phyloP scores from a whole-genome alignment of 1,140 invertebrate genomes.

The Grapholita molesta region DNA sequence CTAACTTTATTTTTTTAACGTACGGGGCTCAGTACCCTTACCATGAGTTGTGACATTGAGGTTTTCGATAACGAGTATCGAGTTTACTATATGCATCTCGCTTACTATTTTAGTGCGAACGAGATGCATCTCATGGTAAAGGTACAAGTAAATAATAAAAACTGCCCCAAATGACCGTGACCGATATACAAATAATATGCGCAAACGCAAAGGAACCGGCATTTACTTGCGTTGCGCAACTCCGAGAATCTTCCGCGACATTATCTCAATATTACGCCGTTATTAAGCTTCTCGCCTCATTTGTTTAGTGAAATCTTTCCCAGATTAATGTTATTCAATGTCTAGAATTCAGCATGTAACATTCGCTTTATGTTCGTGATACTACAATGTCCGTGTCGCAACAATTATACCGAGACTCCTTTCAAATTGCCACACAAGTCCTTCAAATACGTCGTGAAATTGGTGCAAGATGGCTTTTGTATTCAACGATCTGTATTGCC shows the following conservation, averaged over 20 bases:
- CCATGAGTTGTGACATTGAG: no score
- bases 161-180: background rate
- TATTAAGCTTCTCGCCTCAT: slow-evolving; percentile 8
- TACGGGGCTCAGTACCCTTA: no score
- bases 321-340: background rate
- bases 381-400: background rate
- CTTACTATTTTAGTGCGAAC: no score
- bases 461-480: background rate
- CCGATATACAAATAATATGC: background rate
- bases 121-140: no score
- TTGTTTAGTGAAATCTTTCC: background rate
- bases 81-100: no score
- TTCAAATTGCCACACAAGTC: background rate
- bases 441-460: background rate
- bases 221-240: background rate
- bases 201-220: background rate
- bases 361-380: background rate
- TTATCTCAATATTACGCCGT: slow-evolving; percentile 4
- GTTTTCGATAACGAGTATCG: no score
- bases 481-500: background rate
- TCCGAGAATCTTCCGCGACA: background rate
- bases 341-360: no score
- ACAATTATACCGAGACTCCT: background rate
- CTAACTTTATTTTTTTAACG: no score
- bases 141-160: background rate